These are phyloP conservation scores for Passer domesticus DNA, from an alignment of 2,113 vertebrate genomes.

Conservation along the genomic window DNA sequence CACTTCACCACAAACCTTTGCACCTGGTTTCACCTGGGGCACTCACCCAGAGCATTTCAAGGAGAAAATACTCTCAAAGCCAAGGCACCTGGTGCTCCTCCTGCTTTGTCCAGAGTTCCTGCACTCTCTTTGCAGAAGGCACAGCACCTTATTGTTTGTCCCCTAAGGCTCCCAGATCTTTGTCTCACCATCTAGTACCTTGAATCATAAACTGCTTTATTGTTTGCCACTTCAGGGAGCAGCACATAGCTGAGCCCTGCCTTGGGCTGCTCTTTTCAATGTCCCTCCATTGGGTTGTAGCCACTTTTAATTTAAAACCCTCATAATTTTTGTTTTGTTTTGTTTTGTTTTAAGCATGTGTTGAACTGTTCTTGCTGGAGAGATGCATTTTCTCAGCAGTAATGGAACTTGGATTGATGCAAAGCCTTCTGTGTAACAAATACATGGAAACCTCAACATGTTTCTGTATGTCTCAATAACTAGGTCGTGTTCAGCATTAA, in stretches of 20 bases:
- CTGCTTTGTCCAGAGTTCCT: rapidly evolving
- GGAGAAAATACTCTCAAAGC: neutral
- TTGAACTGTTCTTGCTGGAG: neutral
- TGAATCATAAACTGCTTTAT: neutral
- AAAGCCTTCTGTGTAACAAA: neutral
- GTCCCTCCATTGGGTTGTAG: neutral
- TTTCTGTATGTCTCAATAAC: neutral
- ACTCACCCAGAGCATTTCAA: neutral
- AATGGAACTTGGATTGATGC: neutral
- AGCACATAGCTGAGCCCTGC: rapidly evolving
- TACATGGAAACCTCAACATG: neutral
- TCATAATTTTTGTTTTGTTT: neutral
- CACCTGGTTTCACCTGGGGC: neutral
- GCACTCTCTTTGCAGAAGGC: neutral
- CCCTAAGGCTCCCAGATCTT: neutral
- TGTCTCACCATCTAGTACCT: neutral
- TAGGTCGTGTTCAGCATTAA: neutral
- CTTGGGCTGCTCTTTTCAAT: neutral
- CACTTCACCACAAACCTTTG: neutral
- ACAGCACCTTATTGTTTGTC: neutral
- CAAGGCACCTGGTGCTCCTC: rapidly evolving
- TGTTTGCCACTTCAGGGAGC: neutral
- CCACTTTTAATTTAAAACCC: neutral
- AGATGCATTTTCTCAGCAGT: neutral
- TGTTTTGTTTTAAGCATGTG: neutral